Evolutionary conservation across 1,140 invertebrate genomes (phyloP).

Genomic region (Probaryconus sp.): DNA sequence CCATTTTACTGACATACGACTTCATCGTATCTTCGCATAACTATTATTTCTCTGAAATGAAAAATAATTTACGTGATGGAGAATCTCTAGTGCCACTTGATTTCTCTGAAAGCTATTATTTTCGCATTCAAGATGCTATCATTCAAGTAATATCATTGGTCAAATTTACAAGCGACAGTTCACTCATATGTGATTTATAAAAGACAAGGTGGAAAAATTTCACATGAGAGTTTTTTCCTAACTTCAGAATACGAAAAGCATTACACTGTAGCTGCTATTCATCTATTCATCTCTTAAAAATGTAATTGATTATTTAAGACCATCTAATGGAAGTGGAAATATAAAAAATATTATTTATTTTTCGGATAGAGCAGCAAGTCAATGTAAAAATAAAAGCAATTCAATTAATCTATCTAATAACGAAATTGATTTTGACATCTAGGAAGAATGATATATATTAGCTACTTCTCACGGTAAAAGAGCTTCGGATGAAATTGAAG

Average conservation of each 20-base stretch:
- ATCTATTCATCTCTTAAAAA: slow-evolving; percentile 26
- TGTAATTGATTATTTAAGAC: slow-evolving; percentile 12
- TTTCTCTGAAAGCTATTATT: slow-evolving; percentile 44
- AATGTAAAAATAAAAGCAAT: slow-evolving; percentile 61
- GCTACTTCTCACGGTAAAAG: slow-evolving; percentile 65
- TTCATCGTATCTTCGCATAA: slow-evolving; percentile 5
- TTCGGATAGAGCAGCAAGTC: slow-evolving; percentile 7
- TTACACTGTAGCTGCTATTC: slow-evolving; percentile 37
- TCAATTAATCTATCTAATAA: slow-evolving; percentile 43
- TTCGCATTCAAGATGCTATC: slow-evolving; percentile 64
- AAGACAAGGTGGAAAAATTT: background rate
- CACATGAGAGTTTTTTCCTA: slow-evolving; percentile 5
- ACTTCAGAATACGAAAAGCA: slow-evolving; percentile 24
- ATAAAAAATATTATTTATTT: slow-evolving; percentile 4
- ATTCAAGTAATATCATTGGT: slow-evolving; percentile 62
- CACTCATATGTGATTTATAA: slow-evolving; percentile 5
- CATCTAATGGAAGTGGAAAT: background rate
- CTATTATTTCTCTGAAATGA: background rate
- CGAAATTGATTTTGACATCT: slow-evolving; percentile 44
- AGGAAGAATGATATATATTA: slow-evolving; percentile 67
- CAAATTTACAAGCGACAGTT: background rate
- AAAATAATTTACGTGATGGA: slow-evolving; percentile 7
- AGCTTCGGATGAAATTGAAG: slow-evolving; percentile 52
- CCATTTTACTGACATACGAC: slow-evolving; percentile 16
- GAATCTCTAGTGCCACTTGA: slow-evolving; percentile 13